Base-by-base conservation (phyloP, 1,140 invertebrate species). In the Harpegnathos saltator region DNA sequence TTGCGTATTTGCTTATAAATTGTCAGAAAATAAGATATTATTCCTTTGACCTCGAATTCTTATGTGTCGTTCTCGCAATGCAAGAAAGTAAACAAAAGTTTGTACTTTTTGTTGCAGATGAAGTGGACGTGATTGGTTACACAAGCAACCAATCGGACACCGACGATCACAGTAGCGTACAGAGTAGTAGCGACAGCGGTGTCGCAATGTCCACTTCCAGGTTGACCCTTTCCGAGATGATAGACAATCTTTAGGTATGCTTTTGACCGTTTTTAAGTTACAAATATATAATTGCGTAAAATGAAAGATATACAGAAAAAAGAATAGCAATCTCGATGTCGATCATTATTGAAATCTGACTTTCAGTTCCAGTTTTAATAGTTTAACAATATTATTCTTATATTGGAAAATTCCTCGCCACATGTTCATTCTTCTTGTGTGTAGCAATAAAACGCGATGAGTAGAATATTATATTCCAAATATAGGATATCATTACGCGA, bases 61-160 rank as follows among this genome's bases (percentile, higher is more conserved):
- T 56, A 7, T 22, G n/a, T 19, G 38, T 3, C 38, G 38, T 26
- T 54, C 48, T 22, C 50, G 54, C 14, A 56, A 66, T 54, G 58
- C 22, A n/a, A 68, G 15, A 38, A 54, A 44, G 0, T 54, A 14
- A 69, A 69, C 7, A 14, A 26, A 1, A 29, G 44, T 59, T 11
- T 44, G 0, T 26, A 83, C 85, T 86, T 90, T 82, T 87, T 92
- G 91, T 95, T 96, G 1, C 96, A 98, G 97, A 98, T 95, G 97
- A 98, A 94, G 97, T 98, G 85, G 97, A 98, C 94, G 97, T 98
- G 88, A 97, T 97, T 90, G 97, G 97, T 68, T 98, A 97, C 94
- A 97, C 96, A 90, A 97, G 97, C 94, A 97, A 97, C 94, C 97
- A 97, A 92, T 98, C 97, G 94, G 97, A 97, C 94, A 97, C 96